phyloP scores from a whole-genome alignment of 2,888 invertebrate genomes.

The Leptinotarsa haldemani region DNA sequence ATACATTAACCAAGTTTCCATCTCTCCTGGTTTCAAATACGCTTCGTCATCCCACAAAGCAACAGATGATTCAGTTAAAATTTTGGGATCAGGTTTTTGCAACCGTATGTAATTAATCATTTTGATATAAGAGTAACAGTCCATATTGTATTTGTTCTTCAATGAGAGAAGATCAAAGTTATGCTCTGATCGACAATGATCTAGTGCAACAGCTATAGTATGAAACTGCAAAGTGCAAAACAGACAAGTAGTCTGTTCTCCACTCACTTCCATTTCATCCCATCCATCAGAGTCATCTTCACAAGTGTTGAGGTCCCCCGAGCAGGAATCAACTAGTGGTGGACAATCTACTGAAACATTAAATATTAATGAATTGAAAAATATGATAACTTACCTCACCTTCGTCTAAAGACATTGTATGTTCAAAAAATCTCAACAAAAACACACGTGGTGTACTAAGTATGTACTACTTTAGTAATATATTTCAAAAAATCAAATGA shows the following conservation, averaged over 20 bases:
- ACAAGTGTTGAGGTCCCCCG: conserved; percentile 43
- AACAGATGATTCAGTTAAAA: conserved; percentile 66
- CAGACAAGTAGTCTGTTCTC: conserved; percentile 72
- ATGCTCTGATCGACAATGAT: conserved; percentile 76
- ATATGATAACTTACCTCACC: not conserved
- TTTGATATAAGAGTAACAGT: conserved; percentile 85
- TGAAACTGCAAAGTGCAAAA: conserved; percentile 76
- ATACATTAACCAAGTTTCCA: conserved; percentile 87
- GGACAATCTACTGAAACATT: conserved; percentile 29
- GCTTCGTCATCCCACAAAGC: conserved; percentile 80
- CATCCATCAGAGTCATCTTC: conserved; percentile 68
- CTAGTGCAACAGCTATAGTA: conserved; percentile 74
- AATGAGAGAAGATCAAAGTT: conserved; percentile 74
- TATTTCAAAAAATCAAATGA: no score
- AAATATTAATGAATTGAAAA: not conserved
- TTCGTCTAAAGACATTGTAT: conserved; percentile 16
- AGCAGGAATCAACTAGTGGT: conserved; percentile 31
- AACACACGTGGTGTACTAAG: no score
- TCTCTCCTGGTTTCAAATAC: conserved; percentile 80
- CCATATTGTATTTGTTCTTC: conserved; percentile 79
- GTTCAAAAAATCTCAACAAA: no score
- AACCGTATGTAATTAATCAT: conserved; percentile 83
- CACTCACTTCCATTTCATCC: conserved; percentile 70
- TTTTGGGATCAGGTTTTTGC: conserved; percentile 71
- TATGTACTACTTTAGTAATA: no score